Base-by-base conservation (phyloP, 2,113 vertebrate species). In the Axis porcinus region DNA sequence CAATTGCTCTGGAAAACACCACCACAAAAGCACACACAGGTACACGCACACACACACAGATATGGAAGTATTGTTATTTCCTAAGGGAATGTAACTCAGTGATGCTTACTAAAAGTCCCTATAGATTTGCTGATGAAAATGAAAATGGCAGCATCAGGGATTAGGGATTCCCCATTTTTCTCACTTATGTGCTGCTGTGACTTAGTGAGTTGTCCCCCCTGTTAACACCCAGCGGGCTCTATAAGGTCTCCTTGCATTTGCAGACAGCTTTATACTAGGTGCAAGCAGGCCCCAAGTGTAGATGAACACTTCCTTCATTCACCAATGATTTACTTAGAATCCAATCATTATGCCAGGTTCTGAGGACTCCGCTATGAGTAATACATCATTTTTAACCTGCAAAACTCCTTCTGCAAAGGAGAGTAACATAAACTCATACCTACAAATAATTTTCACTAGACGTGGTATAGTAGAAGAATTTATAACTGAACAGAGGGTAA, bases 1-100 rank as follows among this genome's bases (percentile, higher is more conserved):
- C 99, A 91, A 99, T 99, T 86, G 99, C 99, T 76, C 99, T 99
- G 98, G 76, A 98, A 94, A 95, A 98, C 87, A 97, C 23, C 91
- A 97, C 86, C 95, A 97, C 84, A 47, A 82, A 91, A 74, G 81
- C 95, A 96, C 55, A 96, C 84, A 97, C 62, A 76, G 70, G 70
- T 27, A 96, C 70, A 94, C 27, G 89, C 14, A 78, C 23, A 60
- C 82, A 97, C 90, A 97, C 79, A 97, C 83, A 15, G 4, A 7
- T 89, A 91, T 57, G 45, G 85, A 84, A 27, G 50, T 27, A 85
- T 94, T 74, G 96, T 97, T 91, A 52, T 43, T 57, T 95, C 36
- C 19, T 97, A 95, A 97, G 74, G 15, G 86, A 92, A 97, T 23
- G 36, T 86, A 47, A 98, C 93, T 2, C 6, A 88, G 93, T 0